Percentiles rank a stretch among this genome's conserved stretches.
Evolutionary conservation across 1,140 invertebrate species (phyloP).

Genomic region (Myzus persicae): DNA sequence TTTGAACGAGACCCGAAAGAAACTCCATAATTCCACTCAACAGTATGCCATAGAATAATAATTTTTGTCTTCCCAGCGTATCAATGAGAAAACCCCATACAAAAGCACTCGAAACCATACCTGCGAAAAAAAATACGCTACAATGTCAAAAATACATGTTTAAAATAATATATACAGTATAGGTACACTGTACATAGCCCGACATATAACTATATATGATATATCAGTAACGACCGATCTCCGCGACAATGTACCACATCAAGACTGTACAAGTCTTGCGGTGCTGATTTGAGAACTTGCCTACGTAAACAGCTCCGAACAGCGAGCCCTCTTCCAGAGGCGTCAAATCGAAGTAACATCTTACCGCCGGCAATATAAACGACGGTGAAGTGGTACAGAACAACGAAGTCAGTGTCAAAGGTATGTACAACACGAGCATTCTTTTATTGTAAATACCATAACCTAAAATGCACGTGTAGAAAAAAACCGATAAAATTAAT

Average conservation of each 20-base stretch:
- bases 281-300: slow-evolving; percentile 64
- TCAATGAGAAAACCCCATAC: slow-evolving; percentile 85
- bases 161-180: neutral
- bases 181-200: neutral
- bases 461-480: slow-evolving; percentile 62
- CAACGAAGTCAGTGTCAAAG: slow-evolving; percentile 71
- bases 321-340: slow-evolving; percentile 74
- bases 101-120: slow-evolving; percentile 82
- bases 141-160: neutral
- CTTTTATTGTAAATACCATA: slow-evolving; percentile 74
- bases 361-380: slow-evolving; percentile 74
- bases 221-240: neutral
- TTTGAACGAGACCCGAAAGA: slow-evolving; percentile 74
- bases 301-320: slow-evolving; percentile 73
- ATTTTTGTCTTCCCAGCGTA: slow-evolving; percentile 74
- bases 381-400: slow-evolving; percentile 74
- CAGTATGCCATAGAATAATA: slow-evolving; percentile 77
- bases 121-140: slow-evolving; percentile 64
- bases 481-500: neutral
- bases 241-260: neutral
- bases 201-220: too few species aligned
- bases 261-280: neutral
- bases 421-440: slow-evolving; percentile 71
- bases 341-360: slow-evolving; percentile 74
- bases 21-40: slow-evolving; percentile 75